Conservation (phyloP, 35 echinoderm and acorn worm species). For the Patiria miniata region DNA sequence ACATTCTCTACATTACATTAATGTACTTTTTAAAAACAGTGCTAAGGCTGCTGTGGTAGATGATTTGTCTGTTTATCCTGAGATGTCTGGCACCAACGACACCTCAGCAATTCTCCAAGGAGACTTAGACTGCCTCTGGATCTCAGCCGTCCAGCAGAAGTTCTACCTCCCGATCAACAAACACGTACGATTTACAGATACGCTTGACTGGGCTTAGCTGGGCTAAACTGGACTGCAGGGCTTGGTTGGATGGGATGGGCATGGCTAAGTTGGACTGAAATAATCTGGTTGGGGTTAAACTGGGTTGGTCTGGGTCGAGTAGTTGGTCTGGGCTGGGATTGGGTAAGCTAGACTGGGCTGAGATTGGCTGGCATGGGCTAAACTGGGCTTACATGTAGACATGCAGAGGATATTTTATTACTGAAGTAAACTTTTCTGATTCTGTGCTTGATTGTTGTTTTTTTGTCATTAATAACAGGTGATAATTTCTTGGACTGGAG, state of each 20-base stretch:
- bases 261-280: too few relatives aligned
- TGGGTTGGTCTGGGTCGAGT: not conserved
- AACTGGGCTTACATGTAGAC: not conserved
- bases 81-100: not conserved
- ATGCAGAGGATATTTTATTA: not conserved
- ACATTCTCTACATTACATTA: not conserved
- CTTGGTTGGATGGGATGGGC: too few relatives aligned
- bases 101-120: not conserved
- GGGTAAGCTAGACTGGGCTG: not conserved
- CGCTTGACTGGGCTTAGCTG: too few relatives aligned
- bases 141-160: not conserved
- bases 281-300: too few relatives aligned
- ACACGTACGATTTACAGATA: not conserved
- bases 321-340: not conserved
- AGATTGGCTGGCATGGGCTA: not conserved
- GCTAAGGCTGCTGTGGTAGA: not conserved
- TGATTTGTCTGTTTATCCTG: not conserved
- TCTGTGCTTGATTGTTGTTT: not conserved
- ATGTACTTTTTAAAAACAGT: not conserved
- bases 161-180: not conserved
- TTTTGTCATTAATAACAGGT: slow-evolving; percentile 8
- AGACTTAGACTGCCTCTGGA: not conserved
- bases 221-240: too few relatives aligned
- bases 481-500: slow-evolving; percentile 35
- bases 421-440: not conserved